phyloP scores from a whole-genome alignment of 2,797 vertebrate species.

The Setipinna tenuifilis region DNA sequence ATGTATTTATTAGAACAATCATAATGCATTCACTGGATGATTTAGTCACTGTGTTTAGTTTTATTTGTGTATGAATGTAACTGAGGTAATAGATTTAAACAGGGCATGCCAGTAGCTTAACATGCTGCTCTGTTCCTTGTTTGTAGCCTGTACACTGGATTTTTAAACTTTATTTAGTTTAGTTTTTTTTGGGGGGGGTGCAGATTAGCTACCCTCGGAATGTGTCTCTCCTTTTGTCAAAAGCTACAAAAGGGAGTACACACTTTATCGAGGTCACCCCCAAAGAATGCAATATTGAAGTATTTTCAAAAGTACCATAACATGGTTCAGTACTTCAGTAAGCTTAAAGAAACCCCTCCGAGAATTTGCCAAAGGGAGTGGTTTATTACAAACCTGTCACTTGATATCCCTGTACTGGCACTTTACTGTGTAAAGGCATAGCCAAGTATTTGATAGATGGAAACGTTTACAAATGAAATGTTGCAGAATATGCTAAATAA shows the following conservation, averaged over 20 bases:
- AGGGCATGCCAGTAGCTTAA: not conserved
- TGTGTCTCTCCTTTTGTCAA: not conserved
- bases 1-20: not conserved
- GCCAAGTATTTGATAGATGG: not conserved
- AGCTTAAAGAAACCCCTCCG: not conserved
- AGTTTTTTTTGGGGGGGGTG: not conserved
- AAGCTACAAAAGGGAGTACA: not conserved
- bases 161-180: not conserved
- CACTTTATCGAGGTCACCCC: not conserved
- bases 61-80: not conserved
- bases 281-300: not conserved
- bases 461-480: not conserved
- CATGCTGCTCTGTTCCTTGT: not conserved
- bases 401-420: not conserved
- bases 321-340: not conserved
- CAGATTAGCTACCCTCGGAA: not conserved
- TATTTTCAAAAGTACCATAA: not conserved
- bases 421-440: constrained; percentile 6
- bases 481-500: not conserved
- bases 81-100: not conserved
- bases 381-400: not conserved
- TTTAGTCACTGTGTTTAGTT: not conserved
- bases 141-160: not conserved
- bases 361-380: not conserved
- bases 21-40: not conserved